Conservation (phyloP, 2,797 vertebrate genomes). For the Hydrolagus colliei region DNA sequence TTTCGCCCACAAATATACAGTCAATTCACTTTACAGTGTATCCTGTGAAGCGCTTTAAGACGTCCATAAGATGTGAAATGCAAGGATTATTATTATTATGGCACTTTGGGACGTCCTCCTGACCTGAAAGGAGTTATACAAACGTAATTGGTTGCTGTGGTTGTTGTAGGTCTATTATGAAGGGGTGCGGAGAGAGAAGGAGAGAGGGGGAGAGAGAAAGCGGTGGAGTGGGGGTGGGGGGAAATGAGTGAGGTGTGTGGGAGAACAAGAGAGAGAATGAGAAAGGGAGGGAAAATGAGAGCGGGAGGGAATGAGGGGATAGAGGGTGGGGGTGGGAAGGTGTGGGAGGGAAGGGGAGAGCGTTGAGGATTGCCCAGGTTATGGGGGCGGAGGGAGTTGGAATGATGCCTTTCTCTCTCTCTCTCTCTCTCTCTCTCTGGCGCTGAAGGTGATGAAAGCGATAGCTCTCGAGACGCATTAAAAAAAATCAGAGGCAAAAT, state of each 20-base stretch:
- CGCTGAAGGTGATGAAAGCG: not conserved
- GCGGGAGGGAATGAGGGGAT: not conserved
- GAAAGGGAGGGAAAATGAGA: not conserved
- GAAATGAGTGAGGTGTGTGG: slow-evolving; percentile 11
- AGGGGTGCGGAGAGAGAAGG: not conserved
- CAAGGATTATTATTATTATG: too few relatives aligned
- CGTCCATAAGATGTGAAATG: too few relatives aligned
- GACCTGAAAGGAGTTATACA: too few relatives aligned
- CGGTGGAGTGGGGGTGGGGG: not conserved
- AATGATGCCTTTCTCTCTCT: too few relatives aligned
- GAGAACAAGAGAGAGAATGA: not conserved
- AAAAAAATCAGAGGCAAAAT: slow-evolving; percentile 16
- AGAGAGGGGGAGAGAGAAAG: not conserved
- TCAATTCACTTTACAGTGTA: too few relatives aligned
- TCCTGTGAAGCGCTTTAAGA: too few relatives aligned
- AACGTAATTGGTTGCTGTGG: too few relatives aligned
- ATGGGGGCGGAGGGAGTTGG: too few relatives aligned
- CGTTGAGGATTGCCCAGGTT: not conserved
- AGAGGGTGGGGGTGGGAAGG: not conserved
- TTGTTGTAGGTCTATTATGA: too few relatives aligned
- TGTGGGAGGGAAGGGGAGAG: not conserved
- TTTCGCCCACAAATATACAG: too few relatives aligned
- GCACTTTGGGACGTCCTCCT: too few relatives aligned
- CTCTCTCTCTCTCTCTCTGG: too few relatives aligned
- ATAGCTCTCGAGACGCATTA: slow-evolving; percentile 15